These are phyloP conservation scores for Aphaenogaster ashmeadi DNA, from an alignment of 1,140 invertebrate species.

Conservation along the genomic window DNA sequence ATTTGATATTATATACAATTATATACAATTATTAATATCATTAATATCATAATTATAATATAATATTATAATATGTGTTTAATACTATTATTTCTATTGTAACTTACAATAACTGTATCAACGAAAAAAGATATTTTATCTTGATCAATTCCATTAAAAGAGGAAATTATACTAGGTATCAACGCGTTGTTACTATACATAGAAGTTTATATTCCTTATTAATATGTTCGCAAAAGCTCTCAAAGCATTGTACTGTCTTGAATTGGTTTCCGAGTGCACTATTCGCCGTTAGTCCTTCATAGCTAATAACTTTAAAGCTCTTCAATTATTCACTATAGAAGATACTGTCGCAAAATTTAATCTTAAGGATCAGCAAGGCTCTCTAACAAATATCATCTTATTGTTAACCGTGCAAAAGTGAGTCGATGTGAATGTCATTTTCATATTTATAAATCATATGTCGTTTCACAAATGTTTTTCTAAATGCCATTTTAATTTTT, in stretches of 20 bases:
- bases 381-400: slow-evolving; percentile 10
- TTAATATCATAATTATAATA: not conserved
- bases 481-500: not conserved
- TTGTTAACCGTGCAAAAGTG: not conserved
- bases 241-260: slow-evolving; percentile 4
- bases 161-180: not conserved
- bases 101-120: not conserved
- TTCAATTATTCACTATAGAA: slow-evolving; percentile 13
- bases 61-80: not conserved
- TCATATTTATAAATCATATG: not conserved
- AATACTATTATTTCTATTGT: not conserved
- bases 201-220: slow-evolving; percentile 31
- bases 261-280: not conserved
- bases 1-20: not conserved
- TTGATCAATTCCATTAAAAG: slow-evolving; percentile 31
- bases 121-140: not conserved
- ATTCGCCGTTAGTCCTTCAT: slow-evolving; percentile 16
- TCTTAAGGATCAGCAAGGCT: not conserved
- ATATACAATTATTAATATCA: slow-evolving; percentile 36
- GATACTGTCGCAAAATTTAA: slow-evolving; percentile 13
- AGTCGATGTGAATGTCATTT: not conserved
- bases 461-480: not conserved
- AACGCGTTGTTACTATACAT: not conserved
- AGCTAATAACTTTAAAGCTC: slow-evolving; percentile 42
- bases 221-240: slow-evolving; percentile 18